Evolutionary conservation across 2,888 invertebrate species (phyloP), one percentile per base, ranked within the genome.

Genomic region (Plemyria rubiginata): DNA sequence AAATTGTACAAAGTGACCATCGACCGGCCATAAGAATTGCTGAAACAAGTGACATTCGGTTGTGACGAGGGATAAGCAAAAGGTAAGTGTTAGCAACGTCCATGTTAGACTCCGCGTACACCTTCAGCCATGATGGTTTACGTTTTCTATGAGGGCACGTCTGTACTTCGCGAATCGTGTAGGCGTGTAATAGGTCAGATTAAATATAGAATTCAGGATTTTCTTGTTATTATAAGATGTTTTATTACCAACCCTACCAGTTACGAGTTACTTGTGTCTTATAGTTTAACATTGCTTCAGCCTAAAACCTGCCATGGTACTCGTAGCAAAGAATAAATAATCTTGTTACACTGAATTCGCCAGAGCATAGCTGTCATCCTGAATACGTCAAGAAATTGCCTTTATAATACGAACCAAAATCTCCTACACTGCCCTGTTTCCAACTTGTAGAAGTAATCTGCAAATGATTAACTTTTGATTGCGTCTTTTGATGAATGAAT

Each of bases 1-100:
- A 88, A 85, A 82, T 77, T 81, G 86, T 85, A 84, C 81, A 78
- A 85, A 90, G 90, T 90, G 88, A 86, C 82, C 79, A 75, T 75
- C 66, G 65, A 71, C 16, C 48, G 16, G 36, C 41, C 71, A 73
- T 68, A 78, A 69, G 71, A 78, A 79, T 76, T 75, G 59, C 74
- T 71, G 74, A 66, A 70, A 67, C 70, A 68, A 75, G 72, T 74
- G 75, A 69, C 59, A 62, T 70, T 62, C 45, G 56, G 62, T 57
- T 62, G 70, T 54, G 69, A 66, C 68, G 71, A 73, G 71, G 73
- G 77, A 65, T 68, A 68, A 70, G 72, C 49, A 68, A 65, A 77
- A 84, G 84, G 84, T 86, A 72, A 85, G 84, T 86, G 71, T 54
- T 75, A 9, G 22, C 41, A 50, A 28, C 36, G 38, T 60, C 22